A percentile compares a stretch with the other conserved stretches of the same genome.
These are phyloP conservation scores for Drosophila nr. medialis DNA, from an alignment of 2,888 invertebrate genomes.

Conservation along the genomic window DNA sequence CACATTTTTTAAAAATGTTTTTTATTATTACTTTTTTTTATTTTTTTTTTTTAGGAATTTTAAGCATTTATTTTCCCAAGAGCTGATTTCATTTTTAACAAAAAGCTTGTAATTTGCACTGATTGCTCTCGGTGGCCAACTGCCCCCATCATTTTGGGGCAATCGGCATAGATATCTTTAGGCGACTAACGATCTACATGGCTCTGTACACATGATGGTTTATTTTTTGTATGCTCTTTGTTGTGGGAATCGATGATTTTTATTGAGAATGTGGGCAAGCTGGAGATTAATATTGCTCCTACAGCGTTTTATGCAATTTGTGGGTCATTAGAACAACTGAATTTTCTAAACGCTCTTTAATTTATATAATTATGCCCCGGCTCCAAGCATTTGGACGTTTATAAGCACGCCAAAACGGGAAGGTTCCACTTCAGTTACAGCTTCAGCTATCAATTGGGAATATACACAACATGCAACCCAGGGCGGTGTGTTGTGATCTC, in stretches of 20 bases:
- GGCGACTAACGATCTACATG: slow-evolving; percentile 37
- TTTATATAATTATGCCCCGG: slow-evolving; percentile 64
- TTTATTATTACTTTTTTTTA: neutral
- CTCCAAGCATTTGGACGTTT: slow-evolving; percentile 31
- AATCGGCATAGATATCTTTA: slow-evolving; percentile 58
- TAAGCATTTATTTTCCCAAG: slow-evolving; percentile 38
- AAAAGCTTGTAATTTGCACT: slow-evolving; percentile 65
- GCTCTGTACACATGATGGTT: slow-evolving; percentile 13
- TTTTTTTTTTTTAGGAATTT: slow-evolving; percentile 23
- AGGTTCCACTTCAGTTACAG: slow-evolving; percentile 15
- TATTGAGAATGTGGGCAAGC: slow-evolving; percentile 51
- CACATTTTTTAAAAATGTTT: slow-evolving; percentile 16
- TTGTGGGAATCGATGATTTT: slow-evolving; percentile 38
- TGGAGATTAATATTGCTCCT: slow-evolving; percentile 46
- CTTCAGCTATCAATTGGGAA: neutral
- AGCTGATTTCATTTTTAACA: slow-evolving; percentile 69
- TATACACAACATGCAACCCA: slow-evolving; percentile 27
- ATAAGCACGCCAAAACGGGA: slow-evolving; percentile 28
- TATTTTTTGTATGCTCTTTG: slow-evolving; percentile 14
- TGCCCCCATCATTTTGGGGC: slow-evolving; percentile 41
- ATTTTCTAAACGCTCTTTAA: slow-evolving; percentile 65
- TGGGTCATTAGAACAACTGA: slow-evolving; percentile 72
- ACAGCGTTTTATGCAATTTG: slow-evolving; percentile 44
- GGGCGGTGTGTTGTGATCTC: slow-evolving; percentile 39
- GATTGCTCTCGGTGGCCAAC: slow-evolving; percentile 44